Evolutionary conservation across 2,113 vertebrate species (phyloP).

Genomic region (Cavia porcellus): DNA sequence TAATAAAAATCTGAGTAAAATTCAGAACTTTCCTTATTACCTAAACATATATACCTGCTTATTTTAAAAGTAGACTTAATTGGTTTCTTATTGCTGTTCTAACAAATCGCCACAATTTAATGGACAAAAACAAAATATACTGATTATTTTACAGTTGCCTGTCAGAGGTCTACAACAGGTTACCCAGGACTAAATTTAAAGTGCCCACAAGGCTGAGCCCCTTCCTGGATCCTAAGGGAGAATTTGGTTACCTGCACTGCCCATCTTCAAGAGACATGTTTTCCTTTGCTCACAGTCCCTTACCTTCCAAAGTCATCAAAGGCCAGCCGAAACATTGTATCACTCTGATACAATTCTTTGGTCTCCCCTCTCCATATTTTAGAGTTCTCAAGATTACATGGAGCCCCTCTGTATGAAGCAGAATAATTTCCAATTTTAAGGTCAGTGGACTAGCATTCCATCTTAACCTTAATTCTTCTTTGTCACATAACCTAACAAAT

Average conservation of each 20-base stretch:
- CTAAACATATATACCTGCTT: not conserved
- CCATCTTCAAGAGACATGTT: not conserved
- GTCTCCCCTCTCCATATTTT: not conserved
- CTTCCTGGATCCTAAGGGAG: not conserved
- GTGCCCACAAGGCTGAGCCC: not conserved
- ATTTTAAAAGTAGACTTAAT: not conserved
- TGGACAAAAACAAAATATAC: not conserved
- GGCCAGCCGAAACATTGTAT: fast-evolving
- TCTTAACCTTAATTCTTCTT: not conserved
- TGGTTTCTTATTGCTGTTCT: not conserved
- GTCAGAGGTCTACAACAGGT: not conserved
- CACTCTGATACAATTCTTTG: not conserved
- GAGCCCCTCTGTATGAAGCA: not conserved
- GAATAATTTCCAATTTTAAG: not conserved
- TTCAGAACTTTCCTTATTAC: not conserved
- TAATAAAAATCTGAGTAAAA: conserved; percentile 50
- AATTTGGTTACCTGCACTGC: not conserved
- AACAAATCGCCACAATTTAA: not conserved
- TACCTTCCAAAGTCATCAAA: not conserved
- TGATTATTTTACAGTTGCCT: not conserved
- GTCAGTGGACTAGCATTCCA: not conserved
- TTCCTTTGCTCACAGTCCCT: not conserved
- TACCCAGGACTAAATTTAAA: not conserved
- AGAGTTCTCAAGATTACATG: not conserved
- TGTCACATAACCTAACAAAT: not conserved